Conservation (phyloP, 2,888 invertebrate species). For the Hydriomena furcata region DNA sequence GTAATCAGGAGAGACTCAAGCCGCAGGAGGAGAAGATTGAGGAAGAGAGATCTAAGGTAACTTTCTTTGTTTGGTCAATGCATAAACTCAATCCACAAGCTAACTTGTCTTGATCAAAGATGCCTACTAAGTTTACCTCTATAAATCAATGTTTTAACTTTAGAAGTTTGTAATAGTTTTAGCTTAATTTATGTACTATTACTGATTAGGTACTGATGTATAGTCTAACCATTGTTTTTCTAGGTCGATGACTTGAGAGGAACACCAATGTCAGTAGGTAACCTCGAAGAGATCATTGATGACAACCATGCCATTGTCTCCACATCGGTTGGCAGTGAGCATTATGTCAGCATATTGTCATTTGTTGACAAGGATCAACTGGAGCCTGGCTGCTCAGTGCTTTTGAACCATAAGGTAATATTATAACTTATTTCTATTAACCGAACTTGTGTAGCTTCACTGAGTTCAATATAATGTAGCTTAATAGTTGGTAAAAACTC, state of each 20-base stretch:
- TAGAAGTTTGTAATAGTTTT: no score
- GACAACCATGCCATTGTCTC: conserved; percentile 99
- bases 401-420: conserved; percentile 96
- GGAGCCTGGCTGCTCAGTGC: conserved; percentile 99
- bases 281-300: conserved; percentile 99
- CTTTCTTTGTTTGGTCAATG: conserved; percentile 2
- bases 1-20: conserved; percentile 98
- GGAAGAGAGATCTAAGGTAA: conserved; percentile 95
- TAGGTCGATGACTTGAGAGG: conserved; percentile 97
- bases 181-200: no score
- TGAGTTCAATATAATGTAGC: no score
- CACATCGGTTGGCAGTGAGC: conserved; percentile 99
- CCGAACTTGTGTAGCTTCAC: no score
- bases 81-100: background rate
- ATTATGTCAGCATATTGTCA: conserved; percentile 99
- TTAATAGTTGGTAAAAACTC: no score
- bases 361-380: conserved; percentile 99
- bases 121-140: no score
- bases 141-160: no score
- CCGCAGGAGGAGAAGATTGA: conserved; percentile 99
- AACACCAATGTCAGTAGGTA: conserved; percentile 99
- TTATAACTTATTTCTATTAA: no score
- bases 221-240: background rate
- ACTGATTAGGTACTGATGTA: no score
- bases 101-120: background rate